A percentile compares a stretch with the other conserved stretches of the same genome.
Evolutionary conservation across 2,888 invertebrate genomes (phyloP).

Genomic region (Ochropleura plecta): DNA sequence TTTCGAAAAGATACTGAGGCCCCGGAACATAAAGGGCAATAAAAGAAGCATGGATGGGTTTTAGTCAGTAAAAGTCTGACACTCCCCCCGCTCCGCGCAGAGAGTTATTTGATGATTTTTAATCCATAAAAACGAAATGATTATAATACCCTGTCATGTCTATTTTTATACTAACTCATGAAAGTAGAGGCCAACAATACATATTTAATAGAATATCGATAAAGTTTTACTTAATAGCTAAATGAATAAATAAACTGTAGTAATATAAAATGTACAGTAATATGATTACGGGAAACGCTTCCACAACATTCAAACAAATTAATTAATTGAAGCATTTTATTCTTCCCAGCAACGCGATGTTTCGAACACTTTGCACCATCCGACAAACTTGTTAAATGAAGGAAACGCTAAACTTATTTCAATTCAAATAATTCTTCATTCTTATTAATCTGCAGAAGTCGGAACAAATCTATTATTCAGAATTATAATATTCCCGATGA

Average conservation of each 20-base stretch:
- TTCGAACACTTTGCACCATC: conserved; percentile 54
- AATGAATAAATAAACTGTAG: background rate
- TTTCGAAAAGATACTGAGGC: too few species aligned
- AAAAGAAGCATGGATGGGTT: too few species aligned
- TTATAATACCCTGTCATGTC: background rate
- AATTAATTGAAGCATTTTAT: conserved; percentile 56
- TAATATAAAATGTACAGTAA: conserved; percentile 14
- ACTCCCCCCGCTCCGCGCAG: too few species aligned
- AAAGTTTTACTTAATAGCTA: background rate
- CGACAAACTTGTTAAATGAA: conserved; percentile 60
- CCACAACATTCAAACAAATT: conserved; percentile 49
- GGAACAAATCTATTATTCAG: conserved; percentile 49
- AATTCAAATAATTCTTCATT: conserved; percentile 57
- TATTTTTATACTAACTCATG: background rate
- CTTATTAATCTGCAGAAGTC: conserved; percentile 51
- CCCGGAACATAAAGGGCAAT: too few species aligned
- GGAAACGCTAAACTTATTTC: conserved; percentile 58
- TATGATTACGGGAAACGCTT: conserved; percentile 26
- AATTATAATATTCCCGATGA: conserved; percentile 41
- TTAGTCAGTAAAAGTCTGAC: too few species aligned
- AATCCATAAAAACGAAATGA: too few species aligned
- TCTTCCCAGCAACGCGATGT: conserved; percentile 45
- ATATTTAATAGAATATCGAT: background rate
- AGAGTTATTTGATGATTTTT: too few species aligned
- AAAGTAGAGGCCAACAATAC: background rate